Evolutionary conservation across 2,888 invertebrate genomes (phyloP).

Genomic region (Harpagoxenus sublaevis): DNA sequence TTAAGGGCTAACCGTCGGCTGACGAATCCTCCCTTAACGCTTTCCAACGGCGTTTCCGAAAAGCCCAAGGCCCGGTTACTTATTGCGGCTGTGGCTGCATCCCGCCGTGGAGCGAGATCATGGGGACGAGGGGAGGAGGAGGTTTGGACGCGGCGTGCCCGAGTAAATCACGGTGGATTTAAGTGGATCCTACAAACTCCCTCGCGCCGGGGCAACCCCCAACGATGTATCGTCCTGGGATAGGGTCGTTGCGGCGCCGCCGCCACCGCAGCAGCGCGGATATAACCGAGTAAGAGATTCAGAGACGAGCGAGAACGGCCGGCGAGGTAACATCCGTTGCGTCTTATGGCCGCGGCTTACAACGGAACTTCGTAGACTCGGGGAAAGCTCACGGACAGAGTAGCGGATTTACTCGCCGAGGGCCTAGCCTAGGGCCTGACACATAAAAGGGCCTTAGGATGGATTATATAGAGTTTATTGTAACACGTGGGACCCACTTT

Average conservation of each 20-base stretch:
- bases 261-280: constrained; percentile 69
- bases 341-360: constrained; percentile 52
- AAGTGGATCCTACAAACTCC: constrained; percentile 84
- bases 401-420: constrained; percentile 30
- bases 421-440: constrained; percentile 34
- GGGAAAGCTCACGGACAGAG: constrained; percentile 23
- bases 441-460: constrained; percentile 30
- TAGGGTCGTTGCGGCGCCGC: constrained; percentile 78
- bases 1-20: constrained; percentile 14
- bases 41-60: constrained; percentile 80
- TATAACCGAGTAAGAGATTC: constrained; percentile 67
- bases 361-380: constrained; percentile 40
- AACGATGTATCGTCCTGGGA: constrained; percentile 81
- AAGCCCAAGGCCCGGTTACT: constrained; percentile 80
- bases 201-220: constrained; percentile 69
- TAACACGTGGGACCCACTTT: background rate
- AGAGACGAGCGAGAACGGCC: constrained; percentile 38
- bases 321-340: constrained; percentile 49
- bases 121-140: background rate
- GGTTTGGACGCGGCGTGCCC: constrained; percentile 74
- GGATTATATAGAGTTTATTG: constrained; percentile 16
- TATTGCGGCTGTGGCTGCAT: constrained; percentile 63
- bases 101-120: constrained; percentile 18
- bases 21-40: constrained; percentile 80
- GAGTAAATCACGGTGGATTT: constrained; percentile 85